Evolutionary conservation across 2,888 invertebrate species (phyloP).

Genomic region (Scaptomyza reducta): DNA sequence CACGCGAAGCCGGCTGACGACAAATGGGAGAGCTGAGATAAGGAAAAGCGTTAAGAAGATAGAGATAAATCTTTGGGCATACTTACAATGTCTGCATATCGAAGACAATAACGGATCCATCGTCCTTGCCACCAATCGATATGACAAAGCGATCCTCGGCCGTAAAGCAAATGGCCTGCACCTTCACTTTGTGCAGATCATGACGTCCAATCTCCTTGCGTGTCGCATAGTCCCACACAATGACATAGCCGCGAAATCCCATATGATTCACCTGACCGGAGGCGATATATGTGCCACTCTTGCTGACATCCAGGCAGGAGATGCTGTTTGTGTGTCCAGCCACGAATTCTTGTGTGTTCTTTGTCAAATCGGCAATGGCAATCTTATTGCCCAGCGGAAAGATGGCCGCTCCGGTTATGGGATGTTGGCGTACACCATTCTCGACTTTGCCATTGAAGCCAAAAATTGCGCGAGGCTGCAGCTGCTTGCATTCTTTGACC

Average conservation of each 20-base stretch:
- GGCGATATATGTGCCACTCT: conserved; percentile 91
- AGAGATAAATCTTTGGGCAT: neutral
- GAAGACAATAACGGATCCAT: conserved; percentile 94
- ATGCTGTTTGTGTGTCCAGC: conserved; percentile 92
- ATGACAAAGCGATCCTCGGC: conserved; percentile 92
- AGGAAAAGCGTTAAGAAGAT: neutral
- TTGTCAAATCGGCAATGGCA: conserved; percentile 88
- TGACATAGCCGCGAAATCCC: conserved; percentile 94
- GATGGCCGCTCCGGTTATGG: conserved; percentile 88
- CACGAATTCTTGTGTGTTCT: conserved; percentile 90
- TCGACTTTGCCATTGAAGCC: conserved; percentile 89
- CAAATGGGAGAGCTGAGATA: conserved; percentile 86
- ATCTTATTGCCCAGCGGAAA: conserved; percentile 93
- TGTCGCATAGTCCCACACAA: conserved; percentile 93
- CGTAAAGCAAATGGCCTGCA: conserved; percentile 93
- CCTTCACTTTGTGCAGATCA: conserved; percentile 93
- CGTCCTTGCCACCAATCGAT: conserved; percentile 95
- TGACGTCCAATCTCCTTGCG: conserved; percentile 88
- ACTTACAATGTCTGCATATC: conserved; percentile 87
- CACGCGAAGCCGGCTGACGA: conserved; percentile 86
- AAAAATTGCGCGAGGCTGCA: conserved; percentile 89
- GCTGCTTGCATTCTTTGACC: conserved; percentile 81
- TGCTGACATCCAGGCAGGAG: conserved; percentile 91
- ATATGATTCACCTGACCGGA: conserved; percentile 96
- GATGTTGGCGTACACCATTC: conserved; percentile 89